Evolutionary conservation across 2,797 vertebrate species (phyloP).

Genomic region (Hemitrygon akajei): DNA sequence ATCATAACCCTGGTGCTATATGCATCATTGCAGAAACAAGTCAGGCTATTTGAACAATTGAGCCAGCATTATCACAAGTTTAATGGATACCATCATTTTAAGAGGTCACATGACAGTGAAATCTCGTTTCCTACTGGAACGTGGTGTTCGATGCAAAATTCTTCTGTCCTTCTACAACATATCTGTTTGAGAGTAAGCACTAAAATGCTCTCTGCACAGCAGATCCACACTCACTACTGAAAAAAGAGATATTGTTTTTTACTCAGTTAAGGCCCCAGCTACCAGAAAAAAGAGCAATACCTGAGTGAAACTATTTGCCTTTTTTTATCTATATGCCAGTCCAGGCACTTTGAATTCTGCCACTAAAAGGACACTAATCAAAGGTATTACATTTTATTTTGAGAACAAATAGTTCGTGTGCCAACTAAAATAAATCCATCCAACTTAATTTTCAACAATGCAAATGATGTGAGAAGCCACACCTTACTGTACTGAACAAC

Average conservation of each 20-base stretch:
- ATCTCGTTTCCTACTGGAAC: background rate
- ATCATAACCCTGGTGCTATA: background rate
- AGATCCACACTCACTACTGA: background rate
- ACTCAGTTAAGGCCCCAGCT: background rate
- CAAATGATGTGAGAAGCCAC: background rate
- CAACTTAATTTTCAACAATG: background rate
- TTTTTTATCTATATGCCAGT: background rate
- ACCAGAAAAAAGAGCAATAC: background rate
- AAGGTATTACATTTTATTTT: background rate
- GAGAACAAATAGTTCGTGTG: background rate
- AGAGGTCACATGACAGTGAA: conserved; percentile 10
- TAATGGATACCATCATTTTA: conserved; percentile 10
- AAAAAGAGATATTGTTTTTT: background rate
- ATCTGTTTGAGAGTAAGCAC: background rate
- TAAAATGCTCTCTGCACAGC: background rate
- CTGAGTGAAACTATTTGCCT: background rate
- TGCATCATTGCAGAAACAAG: conserved; percentile 1
- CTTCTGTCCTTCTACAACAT: background rate
- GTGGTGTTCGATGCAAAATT: background rate
- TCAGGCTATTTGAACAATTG: background rate
- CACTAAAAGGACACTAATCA: background rate
- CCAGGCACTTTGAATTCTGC: background rate
- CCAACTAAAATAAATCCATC: background rate
- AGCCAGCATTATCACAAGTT: background rate
- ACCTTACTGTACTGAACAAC: too few species aligned